A percentile compares a stretch with the other conserved stretches of the same genome.
Conservation (phyloP, 2,888 invertebrate species). For the Drosophila testacea region DNA sequence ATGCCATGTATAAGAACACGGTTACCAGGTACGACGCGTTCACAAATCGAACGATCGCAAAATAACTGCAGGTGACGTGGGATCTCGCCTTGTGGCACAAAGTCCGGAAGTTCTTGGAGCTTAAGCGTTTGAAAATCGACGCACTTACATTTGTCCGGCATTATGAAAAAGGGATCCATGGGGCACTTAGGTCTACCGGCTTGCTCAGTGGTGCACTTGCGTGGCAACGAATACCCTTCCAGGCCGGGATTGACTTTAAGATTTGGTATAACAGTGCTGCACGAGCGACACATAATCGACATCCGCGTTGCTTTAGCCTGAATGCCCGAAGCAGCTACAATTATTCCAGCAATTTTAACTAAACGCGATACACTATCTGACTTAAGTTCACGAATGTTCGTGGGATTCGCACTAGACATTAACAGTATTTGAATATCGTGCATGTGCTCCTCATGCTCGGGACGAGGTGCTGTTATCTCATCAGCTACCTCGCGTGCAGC, state of each 20-base stretch:
- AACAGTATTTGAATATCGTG: conserved; percentile 97
- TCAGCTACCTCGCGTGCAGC: conserved; percentile 98
- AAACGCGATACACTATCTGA: conserved; percentile 96
- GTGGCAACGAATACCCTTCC: conserved; percentile 97
- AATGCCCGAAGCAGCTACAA: conserved; percentile 96
- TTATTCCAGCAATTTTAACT: conserved; percentile 97
- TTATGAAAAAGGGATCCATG: conserved; percentile 98
- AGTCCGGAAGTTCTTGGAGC: conserved; percentile 97
- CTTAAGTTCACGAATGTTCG: conserved; percentile 93
- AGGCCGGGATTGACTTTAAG: conserved; percentile 96
- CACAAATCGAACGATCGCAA: conserved; percentile 96
- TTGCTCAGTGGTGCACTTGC: conserved; percentile 98
- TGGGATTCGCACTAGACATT: conserved; percentile 92
- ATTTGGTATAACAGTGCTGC: conserved; percentile 95
- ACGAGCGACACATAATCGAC: conserved; percentile 97
- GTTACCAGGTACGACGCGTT: conserved; percentile 98
- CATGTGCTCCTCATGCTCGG: conserved; percentile 94
- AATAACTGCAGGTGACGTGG: conserved; percentile 98
- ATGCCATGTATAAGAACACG: conserved; percentile 97
- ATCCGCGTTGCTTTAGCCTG: conserved; percentile 98
- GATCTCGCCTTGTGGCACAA: conserved; percentile 96
- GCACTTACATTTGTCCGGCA: conserved; percentile 98
- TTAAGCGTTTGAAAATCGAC: conserved; percentile 99
- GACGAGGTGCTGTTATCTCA: conserved; percentile 97
- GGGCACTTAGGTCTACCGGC: conserved; percentile 97